Evolutionary conservation across 1,140 invertebrate species (phyloP), one percentile per base, ranked within the genome.

Genomic region (Neodiprion virginianus): DNA sequence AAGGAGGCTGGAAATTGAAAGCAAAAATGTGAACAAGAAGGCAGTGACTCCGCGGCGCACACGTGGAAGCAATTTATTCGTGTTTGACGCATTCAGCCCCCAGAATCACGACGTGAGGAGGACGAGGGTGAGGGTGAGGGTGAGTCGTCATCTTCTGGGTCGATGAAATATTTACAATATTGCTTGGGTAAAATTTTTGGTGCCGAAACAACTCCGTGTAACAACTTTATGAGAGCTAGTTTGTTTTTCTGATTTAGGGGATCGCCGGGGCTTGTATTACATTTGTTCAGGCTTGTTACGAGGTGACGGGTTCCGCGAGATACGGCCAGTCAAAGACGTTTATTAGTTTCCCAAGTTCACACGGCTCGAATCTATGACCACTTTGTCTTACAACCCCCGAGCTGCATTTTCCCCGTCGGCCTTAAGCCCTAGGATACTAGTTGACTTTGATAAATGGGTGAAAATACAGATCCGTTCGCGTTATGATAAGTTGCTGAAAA

Each of bases 171-270:
- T 61, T 61, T 61, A 61, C 53, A 61, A 61, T 12, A 61, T 40
- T 40, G 28, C 28, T 1, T 40, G 5, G 28, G 28, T 40, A 40
- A 40, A 40, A 40, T 40, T 40, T 40, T 40, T 40, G 1, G 28
- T 40, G 28, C 28, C 28, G 28, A 40, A 40, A 40, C 28, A 40
- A 40, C 28, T 40, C 28, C 28, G 28, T 5, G 1, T 5, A 40
- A 40, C 28, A 40, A 17, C 11, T 61, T 61, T 61, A 61, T 61
- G 53, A 61, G 11, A 14, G 11, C 53, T 61, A 61, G 53, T 61
- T 61, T 61, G 53, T 61, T 61, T 61, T 61, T 61, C 53, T 61
- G 53, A 61, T 14, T 61, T 61, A 61, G n/a, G 53, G 53, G n/a
- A 14, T 17, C 53, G 11, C 11, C 11, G 11, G n/a, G n/a, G 11